Percentiles rank a stretch among this genome's conserved stretches.
phyloP scores from a whole-genome alignment of 2,888 invertebrate genomes.

The Clepsis dumicolana region DNA sequence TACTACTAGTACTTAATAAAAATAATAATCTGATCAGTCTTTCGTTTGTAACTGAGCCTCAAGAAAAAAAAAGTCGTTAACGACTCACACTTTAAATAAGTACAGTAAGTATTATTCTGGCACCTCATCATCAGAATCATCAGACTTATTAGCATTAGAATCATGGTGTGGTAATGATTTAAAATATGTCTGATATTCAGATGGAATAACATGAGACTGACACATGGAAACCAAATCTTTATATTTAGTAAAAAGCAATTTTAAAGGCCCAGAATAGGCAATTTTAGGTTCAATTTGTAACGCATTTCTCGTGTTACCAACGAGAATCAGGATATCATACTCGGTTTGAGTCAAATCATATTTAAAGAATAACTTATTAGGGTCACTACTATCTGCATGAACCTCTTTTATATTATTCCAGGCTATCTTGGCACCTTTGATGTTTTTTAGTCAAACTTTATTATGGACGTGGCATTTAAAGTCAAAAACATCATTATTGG shows the following conservation, averaged over 20 bases:
- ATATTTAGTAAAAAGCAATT: constrained; percentile 2
- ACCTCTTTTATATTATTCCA: constrained; percentile 47
- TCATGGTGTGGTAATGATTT: background rate
- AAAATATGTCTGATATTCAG: no score
- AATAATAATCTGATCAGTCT: no score
- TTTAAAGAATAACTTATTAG: constrained; percentile 44
- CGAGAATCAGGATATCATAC: constrained; percentile 38
- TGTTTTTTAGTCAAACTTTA: constrained; percentile 46
- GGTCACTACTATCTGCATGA: constrained; percentile 43
- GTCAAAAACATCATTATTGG: constrained; percentile 42
- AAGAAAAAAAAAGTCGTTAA: no score
- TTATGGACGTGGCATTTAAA: constrained; percentile 46
- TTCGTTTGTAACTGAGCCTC: no score
- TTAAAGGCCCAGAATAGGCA: constrained; percentile 40
- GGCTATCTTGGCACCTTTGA: constrained; percentile 22
- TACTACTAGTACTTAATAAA: no score
- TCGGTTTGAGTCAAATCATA: constrained; percentile 39
- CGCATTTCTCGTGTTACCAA: constrained; percentile 23
- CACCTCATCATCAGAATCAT: background rate
- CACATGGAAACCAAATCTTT: no score
- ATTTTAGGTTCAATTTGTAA: constrained; percentile 35
- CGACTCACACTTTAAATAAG: no score
- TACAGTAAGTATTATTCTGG: background rate
- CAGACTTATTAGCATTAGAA: background rate
- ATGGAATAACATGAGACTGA: no score